Base-by-base conservation (phyloP, 2,888 invertebrate genomes). In the Gymnosoma rotundatum region DNA sequence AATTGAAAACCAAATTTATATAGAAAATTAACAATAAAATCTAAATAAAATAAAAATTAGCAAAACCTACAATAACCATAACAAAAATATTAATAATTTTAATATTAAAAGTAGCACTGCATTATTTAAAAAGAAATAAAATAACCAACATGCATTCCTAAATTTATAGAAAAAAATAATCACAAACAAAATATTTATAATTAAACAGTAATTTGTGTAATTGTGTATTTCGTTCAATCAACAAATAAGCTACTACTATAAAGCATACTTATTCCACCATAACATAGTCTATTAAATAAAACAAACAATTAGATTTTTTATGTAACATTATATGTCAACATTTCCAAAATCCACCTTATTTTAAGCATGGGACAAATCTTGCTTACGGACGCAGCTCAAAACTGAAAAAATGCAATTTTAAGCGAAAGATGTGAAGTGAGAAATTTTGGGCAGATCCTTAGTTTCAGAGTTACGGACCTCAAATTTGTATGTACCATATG, bases 101-200 rank as follows among this genome's bases (percentile, higher is more conserved):
- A 63, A 32, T 54, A 60, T 21, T 3, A 60, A 60, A n/a, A 7
- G 16, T 63, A 54, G 38, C 69, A 66, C 76, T 72, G 52, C 63
- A 63, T 78, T 66, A 60, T 58, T 67, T 48, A 61, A 36, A 38
- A 69, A 60, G 48, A 60, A 50, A 58, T 9, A 56, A 38, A 38
- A 80, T 54, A 80, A 72, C 25, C 78, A 70, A 81, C 81, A 84
- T 84, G 78, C 78, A 84, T 80, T 84, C 73, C 72, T 84, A 84
- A 69, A 84, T 81, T 81, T 78, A 84, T 78, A 70, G 54, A 3
- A 56, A 72, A 42, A 60, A 60, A 48, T 18, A 48, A 42, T n/a
- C 10, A 48, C 60, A 42, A 32, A 69, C n/a, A n/a, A 67, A 20
- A 60, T 61, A 60, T 36, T 83, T 69, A 70, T 61, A 50, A 36